phyloP scores from a whole-genome alignment of 1,140 invertebrate species.

The Diachasmimorpha longicaudata region DNA sequence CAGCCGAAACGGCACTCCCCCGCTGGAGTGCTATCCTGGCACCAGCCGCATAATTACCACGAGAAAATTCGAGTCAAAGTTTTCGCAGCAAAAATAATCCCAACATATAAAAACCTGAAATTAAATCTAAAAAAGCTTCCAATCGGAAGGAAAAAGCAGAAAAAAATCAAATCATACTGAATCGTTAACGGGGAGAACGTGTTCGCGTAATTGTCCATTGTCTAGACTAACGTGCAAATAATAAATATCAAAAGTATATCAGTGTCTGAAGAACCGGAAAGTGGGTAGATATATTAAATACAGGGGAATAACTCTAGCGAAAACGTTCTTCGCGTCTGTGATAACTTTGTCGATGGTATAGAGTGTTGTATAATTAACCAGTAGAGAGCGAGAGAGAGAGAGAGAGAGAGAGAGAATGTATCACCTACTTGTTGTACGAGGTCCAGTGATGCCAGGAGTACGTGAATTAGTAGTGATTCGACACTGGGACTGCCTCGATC shows the following conservation, averaged over 20 bases:
- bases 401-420: not conserved
- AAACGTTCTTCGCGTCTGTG: constrained; percentile 39
- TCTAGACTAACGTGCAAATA: not conserved
- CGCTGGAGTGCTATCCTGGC: too few species aligned
- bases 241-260: constrained; percentile 5
- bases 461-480: not conserved
- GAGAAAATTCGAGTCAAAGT: too few species aligned
- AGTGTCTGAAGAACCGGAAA: not conserved
- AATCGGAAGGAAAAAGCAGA: too few species aligned
- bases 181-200: not conserved
- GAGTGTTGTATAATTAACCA: not conserved
- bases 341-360: constrained; percentile 33
- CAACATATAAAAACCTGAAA: too few species aligned
- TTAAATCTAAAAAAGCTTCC: too few species aligned
- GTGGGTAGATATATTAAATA: not conserved
- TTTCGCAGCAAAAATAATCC: too few species aligned
- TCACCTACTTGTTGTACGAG: not conserved
- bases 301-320: not conserved
- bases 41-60: too few species aligned
- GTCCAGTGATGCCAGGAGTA: not conserved
- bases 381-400: not conserved
- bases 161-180: not conserved
- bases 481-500: not conserved
- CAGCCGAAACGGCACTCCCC: too few species aligned
- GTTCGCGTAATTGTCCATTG: not conserved